Conservation (phyloP, 2,113 vertebrate genomes). For the Ascaphus truei region DNA sequence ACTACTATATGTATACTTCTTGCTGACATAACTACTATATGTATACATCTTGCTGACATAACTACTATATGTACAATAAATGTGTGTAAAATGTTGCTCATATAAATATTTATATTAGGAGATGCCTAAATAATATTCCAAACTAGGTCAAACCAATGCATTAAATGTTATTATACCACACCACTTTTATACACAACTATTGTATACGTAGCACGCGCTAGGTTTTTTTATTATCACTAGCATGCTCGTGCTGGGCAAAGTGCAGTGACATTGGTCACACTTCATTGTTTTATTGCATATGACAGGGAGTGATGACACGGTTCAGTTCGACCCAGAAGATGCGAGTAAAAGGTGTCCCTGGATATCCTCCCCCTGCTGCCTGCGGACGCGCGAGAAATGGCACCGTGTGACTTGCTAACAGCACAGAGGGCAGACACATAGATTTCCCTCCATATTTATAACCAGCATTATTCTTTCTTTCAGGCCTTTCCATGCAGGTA, state of each 20-base stretch:
- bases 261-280: slow-evolving; percentile 70
- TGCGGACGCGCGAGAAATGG: slow-evolving; percentile 53
- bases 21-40: too few species aligned
- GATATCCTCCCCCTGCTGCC: slow-evolving; percentile 64
- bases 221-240: slow-evolving; percentile 69
- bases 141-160: too few species aligned
- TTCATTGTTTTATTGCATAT: slow-evolving; percentile 73
- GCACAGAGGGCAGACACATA: slow-evolving; percentile 77
- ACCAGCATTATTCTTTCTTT: slow-evolving; percentile 85
- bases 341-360: slow-evolving; percentile 55
- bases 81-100: too few species aligned
- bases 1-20: too few species aligned
- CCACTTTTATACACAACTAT: too few species aligned
- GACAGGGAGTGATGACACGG: slow-evolving; percentile 74
- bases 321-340: slow-evolving; percentile 55
- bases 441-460: slow-evolving; percentile 91
- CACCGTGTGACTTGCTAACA: slow-evolving; percentile 60
- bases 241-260: slow-evolving; percentile 65
- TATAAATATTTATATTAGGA: too few species aligned
- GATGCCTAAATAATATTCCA: too few species aligned
- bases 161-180: too few species aligned
- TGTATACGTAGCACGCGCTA: slow-evolving; percentile 26
- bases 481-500: slow-evolving; percentile 82
- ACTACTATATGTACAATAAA: too few species aligned
- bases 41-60: too few species aligned